Base-by-base conservation (phyloP, 1,140 invertebrate species). In the Apis cerana region DNA sequence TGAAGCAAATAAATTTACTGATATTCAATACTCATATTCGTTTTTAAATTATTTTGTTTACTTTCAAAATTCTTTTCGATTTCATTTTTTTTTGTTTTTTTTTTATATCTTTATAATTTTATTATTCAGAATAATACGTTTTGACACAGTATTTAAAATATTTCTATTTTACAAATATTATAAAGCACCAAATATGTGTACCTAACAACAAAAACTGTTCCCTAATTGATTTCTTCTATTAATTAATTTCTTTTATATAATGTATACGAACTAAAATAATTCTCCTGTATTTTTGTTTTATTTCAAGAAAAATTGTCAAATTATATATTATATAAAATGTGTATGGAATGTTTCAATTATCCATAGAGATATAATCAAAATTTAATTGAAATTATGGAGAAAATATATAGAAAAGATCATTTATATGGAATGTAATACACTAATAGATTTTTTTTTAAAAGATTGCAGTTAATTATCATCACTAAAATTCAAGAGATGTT, bases 111-210 rank as follows among this genome's bases (percentile, higher is more conserved):
- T 64, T 67, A 52, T 21, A 15, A 27, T 27, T 83, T 77, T 83
- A 65, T 48, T 88, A n/a, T 13, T 59, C 76, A 50, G 62, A 58
- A 79, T 70, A 54, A 85, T 48, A 75, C 48, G 67, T 48, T 59
- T 88, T 80, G 78, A 78, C 43, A 72, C 62, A 64, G 48, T 56
- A 82, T 88, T 80, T 61, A 61, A 87, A 87, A 82, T 87, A 87
- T 64, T 80, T 70, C 83, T 84, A 81, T 84, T 58, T 75, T 72
- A 68, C 52, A 84, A 43, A 43, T 79, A 85, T 82, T 69, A 65
- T 81, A 83, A 87, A 83, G 84, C 58, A 88, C 76, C 61, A 80
- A 85, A 79, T 83, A 81, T 33, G 52, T 80, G 56, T 61, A 68
- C 85, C 70, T 84, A 86, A 52, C 85, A 89, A 88, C 43, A 79